Evolutionary conservation across 2,888 invertebrate genomes (phyloP), one percentile per base, ranked within the genome.

Genomic region (Girardia tigrina): DNA sequence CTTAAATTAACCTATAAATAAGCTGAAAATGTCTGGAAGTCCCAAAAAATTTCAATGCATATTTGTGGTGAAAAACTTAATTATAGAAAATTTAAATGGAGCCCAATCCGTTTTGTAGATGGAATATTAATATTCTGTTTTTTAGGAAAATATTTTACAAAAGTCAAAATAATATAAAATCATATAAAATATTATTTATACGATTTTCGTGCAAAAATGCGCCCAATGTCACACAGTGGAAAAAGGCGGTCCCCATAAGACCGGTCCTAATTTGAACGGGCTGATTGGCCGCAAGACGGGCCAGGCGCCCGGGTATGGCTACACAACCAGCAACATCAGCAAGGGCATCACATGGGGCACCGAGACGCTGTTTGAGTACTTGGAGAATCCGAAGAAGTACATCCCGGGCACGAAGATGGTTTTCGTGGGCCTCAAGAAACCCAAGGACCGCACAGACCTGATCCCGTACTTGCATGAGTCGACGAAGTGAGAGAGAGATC

Each of bases 371-470:
- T 94, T 92, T 82, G 90, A 90, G 81, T 98, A 99, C 86, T 88
- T 98, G 81, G 92, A 93, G 85, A 95, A 99, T 85, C 98, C 98
- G 78, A 98, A 97, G 88, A 97, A 97, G 86, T 99, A 92, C 87
- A 98, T 97, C 87, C 95, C 95, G 77, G 97, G 97, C 80, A 98
- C 97, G 79, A 98, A 98, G 86, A 98, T 98, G 97, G 90, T 98
- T 84, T 98, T 98, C 82, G 95, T 95, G 79, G 95, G 95, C 78
- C 86, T 97, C 82, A 97, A 97, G 87, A 97, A 97, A 85, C 89
- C 90, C 42, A 88, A 90, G 77, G 97, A 98, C 80, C 89, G 97
- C 78, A 91, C 88, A 16, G 93, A 98, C 86, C 88, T 98, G 76
- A 95, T 97, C 81, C 92, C 94, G 36, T 97, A 94, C 85, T 86